Conservation (phyloP, 2,797 vertebrate species). For the Sphenopsis melanotis region DNA sequence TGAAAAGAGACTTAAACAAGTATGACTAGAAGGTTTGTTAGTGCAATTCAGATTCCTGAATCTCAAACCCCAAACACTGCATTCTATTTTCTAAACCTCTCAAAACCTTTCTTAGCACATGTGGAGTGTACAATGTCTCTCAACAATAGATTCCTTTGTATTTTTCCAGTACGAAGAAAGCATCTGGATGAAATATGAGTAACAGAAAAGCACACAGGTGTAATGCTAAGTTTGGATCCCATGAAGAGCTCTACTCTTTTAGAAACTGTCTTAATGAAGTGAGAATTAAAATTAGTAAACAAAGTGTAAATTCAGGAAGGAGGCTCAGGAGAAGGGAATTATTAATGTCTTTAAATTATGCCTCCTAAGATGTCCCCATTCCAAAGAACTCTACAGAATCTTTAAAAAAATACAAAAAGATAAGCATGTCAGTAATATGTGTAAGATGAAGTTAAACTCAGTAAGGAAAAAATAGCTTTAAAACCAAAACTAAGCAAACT, state of each 20-base stretch:
- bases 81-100: conserved; percentile 10
- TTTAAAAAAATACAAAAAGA: background rate
- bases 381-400: background rate
- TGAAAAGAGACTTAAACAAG: background rate
- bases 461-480: background rate
- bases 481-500: background rate
- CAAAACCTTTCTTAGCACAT: background rate
- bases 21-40: background rate
- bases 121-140: background rate
- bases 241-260: background rate
- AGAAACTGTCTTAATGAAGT: background rate
- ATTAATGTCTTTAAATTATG: background rate
- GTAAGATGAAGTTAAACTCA: background rate
- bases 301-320: background rate
- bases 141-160: conserved; percentile 43
- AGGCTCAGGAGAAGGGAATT: background rate
- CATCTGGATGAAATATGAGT: conserved; percentile 55
- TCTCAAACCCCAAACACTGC: background rate
- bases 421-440: background rate
- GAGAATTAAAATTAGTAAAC: conserved; percentile 3
- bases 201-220: conserved; percentile 41
- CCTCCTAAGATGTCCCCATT: background rate
- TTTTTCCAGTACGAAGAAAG: conserved; percentile 21
- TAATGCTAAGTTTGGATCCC: background rate
- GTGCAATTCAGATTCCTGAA: background rate